Conservation (phyloP, 2,797 vertebrate genomes). For the Myotis vivesi region DNA sequence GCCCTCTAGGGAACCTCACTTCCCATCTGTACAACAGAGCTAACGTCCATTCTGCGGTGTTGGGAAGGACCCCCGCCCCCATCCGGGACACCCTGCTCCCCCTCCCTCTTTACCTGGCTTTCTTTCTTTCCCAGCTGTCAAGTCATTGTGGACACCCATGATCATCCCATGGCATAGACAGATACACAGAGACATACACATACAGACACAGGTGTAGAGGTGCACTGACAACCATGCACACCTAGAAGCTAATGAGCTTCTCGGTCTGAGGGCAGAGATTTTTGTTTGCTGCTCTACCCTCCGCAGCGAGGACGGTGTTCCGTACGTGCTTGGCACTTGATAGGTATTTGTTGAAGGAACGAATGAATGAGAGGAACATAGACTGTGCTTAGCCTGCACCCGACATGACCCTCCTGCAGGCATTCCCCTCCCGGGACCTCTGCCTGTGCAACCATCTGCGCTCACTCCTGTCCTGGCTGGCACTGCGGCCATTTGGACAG, state of each 20-base stretch:
- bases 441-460: neutral
- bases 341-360: too few relatives aligned
- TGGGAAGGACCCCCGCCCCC: neutral
- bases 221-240: rapidly evolving
- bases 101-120: neutral
- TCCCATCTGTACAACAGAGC: neutral
- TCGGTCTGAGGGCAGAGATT: neutral
- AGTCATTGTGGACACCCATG: too few relatives aligned
- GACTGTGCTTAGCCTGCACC: neutral
- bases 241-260: neutral
- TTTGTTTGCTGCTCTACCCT: neutral
- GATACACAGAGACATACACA: rapidly evolving
- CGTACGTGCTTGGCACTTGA: neutral
- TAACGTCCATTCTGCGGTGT: neutral
- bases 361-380: neutral
- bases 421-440: neutral
- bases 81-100: neutral
- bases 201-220: neutral
- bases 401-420: neutral
- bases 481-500: neutral
- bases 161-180: neutral
- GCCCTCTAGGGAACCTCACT: neutral
- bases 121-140: neutral
- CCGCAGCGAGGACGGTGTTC: neutral
- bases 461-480: neutral